Evolutionary conservation across 30 jellyfish, hydroid and myxozoan species (phyloP).

Genomic region (Cassiopea xamachana): DNA sequence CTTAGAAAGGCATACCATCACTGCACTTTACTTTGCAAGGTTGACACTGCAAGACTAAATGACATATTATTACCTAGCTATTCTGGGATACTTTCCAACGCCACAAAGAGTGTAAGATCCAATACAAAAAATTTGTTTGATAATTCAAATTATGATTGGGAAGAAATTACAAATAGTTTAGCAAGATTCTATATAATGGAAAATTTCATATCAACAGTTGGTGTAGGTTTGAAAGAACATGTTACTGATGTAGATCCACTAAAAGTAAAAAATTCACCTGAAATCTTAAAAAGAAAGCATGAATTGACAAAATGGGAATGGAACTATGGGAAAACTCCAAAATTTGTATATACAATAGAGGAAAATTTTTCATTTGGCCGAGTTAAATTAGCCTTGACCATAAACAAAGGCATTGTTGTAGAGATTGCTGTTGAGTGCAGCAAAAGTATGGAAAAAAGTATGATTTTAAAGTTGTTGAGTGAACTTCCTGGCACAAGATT

Average conservation of each 20-base stretch:
- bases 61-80: slow-evolving; percentile 53
- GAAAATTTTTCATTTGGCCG: slow-evolving; percentile 17
- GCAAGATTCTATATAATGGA: slow-evolving; percentile 35
- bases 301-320: slow-evolving; percentile 84
- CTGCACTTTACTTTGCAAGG: slow-evolving; percentile 86
- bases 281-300: slow-evolving; percentile 3
- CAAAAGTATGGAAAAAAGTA: not conserved
- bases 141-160: slow-evolving; percentile 34
- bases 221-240: not conserved
- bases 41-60: slow-evolving; percentile 47
- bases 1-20: slow-evolving; percentile 92
- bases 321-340: slow-evolving; percentile 95
- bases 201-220: not conserved
- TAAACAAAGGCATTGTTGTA: slow-evolving; percentile 44
- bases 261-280: not conserved
- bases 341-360: slow-evolving; percentile 45
- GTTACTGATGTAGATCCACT: slow-evolving; percentile 44
- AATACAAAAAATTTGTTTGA: slow-evolving; percentile 77
- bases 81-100: slow-evolving; percentile 74
- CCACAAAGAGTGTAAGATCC: slow-evolving; percentile 88
- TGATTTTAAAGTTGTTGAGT: not conserved
- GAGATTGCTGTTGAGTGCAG: slow-evolving; percentile 10
- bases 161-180: slow-evolving; percentile 33
- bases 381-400: slow-evolving; percentile 15
- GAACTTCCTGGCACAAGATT: slow-evolving; percentile 51